Percentiles rank a stretch among this genome's conserved stretches.
phyloP scores from a whole-genome alignment of 2,113 vertebrate species.

The Cryptotis parvus region DNA sequence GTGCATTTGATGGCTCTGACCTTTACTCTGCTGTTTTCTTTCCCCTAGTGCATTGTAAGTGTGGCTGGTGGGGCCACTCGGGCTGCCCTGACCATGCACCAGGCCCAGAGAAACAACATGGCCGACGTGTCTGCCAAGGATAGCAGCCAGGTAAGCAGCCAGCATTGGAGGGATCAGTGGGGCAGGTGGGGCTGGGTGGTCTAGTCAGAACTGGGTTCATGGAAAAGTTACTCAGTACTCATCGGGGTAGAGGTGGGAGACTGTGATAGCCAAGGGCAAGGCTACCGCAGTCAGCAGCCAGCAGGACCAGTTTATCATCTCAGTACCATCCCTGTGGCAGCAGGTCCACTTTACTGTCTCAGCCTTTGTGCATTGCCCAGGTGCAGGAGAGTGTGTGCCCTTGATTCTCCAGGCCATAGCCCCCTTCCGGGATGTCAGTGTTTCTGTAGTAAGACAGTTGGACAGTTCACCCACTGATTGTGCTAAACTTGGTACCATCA shows the following conservation, averaged over 20 bases:
- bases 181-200: rapidly evolving
- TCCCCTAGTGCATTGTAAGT: slow-evolving; percentile 91
- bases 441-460: background rate
- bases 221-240: background rate
- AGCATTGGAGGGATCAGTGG: background rate
- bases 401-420: background rate
- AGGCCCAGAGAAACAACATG: slow-evolving; percentile 96
- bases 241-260: background rate
- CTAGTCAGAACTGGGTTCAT: background rate
- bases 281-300: too few relatives aligned
- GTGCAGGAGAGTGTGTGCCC: background rate
- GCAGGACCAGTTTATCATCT: too few relatives aligned
- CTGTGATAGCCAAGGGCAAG: too few relatives aligned
- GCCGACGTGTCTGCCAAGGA: slow-evolving; percentile 95
- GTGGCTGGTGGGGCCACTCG: slow-evolving; percentile 95
- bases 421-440: background rate
- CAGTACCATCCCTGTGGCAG: too few relatives aligned
- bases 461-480: background rate
- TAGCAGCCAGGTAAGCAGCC: slow-evolving; percentile 91
- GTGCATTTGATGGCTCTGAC: background rate
- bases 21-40: background rate
- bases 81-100: slow-evolving; percentile 94
- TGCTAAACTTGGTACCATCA: too few relatives aligned
- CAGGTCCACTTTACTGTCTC: background rate
- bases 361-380: background rate